Base-by-base conservation (phyloP, 92 coral and sea anemone genomes). In the Phymanthus crucifer region DNA sequence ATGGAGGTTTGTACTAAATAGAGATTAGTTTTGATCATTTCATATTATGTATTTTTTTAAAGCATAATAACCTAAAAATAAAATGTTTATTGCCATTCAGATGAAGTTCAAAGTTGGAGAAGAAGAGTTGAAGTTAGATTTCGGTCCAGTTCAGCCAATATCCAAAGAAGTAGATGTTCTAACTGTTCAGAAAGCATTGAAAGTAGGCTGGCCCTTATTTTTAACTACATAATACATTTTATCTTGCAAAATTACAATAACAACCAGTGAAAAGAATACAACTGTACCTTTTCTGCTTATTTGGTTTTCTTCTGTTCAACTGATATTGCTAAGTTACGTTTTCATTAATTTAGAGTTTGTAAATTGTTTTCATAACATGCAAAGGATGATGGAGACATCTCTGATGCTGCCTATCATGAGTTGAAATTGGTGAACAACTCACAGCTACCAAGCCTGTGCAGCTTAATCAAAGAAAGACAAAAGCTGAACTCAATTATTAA, bases 311-410 rank as follows among this genome's bases (percentile, higher is more conserved):
- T 52, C 61, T 52, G 61, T 52, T 52, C 61, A 52, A 52, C 19
- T 52, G 1, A 52, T 52, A 52, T 52, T 52, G 61, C 61, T 52
- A 52, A 52, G 61, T 52, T 52, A 52, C 61, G 1, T 52, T 14
- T 10, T n/a, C n/a, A n/a, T 38, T 38, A 5, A 38, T 38, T 11
- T 38, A 5, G 10, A 38, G 10, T 38, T 5, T 38, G 3, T 38
- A 8, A 3, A 38, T 8, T 38, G 10, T 38, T 38, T 67, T 29
- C 32, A 31, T 32, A 32, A 67, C 40, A 67, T 40, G 40, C 40
- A 67, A 67, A 67, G 40, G 72, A 67, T 32, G 72, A 32, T 67
- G 72, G 72, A 3, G 72, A 67, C 17, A 14, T 67, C n/a, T 67
- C 72, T 0, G 72, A 29, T 67, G 40, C 14, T 13, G 72, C 72